Evolutionary conservation across 2,113 vertebrate species (phyloP).

Genomic region (Lophius piscatorius): DNA sequence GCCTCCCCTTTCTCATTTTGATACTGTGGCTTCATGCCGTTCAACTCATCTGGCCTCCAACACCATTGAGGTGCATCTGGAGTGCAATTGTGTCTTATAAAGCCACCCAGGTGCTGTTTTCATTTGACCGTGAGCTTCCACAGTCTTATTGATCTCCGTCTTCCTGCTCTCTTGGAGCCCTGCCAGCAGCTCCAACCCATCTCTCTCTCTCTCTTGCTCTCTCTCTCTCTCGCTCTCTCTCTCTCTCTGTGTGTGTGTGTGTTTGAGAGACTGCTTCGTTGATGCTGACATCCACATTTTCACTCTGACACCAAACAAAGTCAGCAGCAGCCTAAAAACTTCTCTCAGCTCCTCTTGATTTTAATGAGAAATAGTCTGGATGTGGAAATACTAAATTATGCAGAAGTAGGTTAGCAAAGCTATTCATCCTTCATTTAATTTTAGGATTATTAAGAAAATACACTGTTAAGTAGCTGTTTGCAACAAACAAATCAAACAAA

Average conservation of each 20-base stretch:
- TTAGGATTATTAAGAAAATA: no score
- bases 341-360: conserved; percentile 3
- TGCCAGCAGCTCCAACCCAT: conserved; percentile 34
- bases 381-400: no score
- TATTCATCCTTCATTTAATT: no score
- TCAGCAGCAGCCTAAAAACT: conserved; percentile 9
- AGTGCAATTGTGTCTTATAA: conserved; percentile 71
- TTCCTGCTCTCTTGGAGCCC: conserved; percentile 45
- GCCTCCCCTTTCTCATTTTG: conserved; percentile 65
- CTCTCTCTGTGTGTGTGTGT: no score
- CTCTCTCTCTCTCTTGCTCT: conserved; percentile 6
- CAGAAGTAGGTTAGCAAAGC: no score
- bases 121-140: conserved; percentile 70
- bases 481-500: no score
- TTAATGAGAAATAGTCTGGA: background rate
- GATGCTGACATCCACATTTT: conserved; percentile 59
- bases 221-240: no score
- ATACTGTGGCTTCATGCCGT: conserved; percentile 44
- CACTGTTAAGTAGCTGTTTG: no score
- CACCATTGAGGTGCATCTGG: conserved; percentile 57
- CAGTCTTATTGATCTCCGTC: conserved; percentile 68
- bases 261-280: conserved; percentile 45
- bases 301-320: conserved; percentile 23
- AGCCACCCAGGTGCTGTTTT: conserved; percentile 73
- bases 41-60: conserved; percentile 49